Base-by-base conservation (phyloP, 2,888 invertebrate genomes). In the Molorchus minor region DNA sequence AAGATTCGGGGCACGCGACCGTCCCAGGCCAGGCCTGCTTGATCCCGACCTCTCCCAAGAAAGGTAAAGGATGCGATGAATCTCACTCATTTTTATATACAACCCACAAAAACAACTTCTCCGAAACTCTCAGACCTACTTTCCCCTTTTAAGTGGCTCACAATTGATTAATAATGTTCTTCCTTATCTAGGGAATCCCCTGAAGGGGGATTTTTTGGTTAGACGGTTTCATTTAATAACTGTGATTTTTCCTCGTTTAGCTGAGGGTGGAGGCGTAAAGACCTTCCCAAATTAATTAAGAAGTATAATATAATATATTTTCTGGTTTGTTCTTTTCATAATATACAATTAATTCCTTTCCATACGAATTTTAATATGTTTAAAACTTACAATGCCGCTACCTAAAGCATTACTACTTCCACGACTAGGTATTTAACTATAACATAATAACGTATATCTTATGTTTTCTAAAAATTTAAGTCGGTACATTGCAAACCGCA, bases 11-110 rank as follows among this genome's bases (percentile, higher is more conserved):
- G 49, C 59, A 58, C 58, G 58, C 58, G 52, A 58, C 52, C 47
- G 54, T 52, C 49, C 57, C 53, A 53, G 43, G 51, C 51, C 51
- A 40, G 56, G 58, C 58, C 55, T 49, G 58, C 60, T 59, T 51
- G 47, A 49, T 64, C 70, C 70, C 63, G 70, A 70, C 70, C 68
- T 70, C 62, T 64, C 70, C 66, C 68, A 70, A 70, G 61, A 67
- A 68, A 70, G 70, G 68, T 70, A 70, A 68, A 70, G 68, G 70
- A 68, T 66, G 67, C 65, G 64, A 70, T 70, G 70, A 65, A 68
- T 67, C 70, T 67, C 70, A 61, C 66, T 68, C 70, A 70, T 70
- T 70, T 70, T 70, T 70, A 67, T 68, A 67, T 62, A 70, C 68
- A 67, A 64, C 64, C 68, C 68, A 61, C 68, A 70, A 70, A 70